Evolutionary conservation across 2,113 vertebrate species (phyloP).

Genomic region (Brevimyrus niger): DNA sequence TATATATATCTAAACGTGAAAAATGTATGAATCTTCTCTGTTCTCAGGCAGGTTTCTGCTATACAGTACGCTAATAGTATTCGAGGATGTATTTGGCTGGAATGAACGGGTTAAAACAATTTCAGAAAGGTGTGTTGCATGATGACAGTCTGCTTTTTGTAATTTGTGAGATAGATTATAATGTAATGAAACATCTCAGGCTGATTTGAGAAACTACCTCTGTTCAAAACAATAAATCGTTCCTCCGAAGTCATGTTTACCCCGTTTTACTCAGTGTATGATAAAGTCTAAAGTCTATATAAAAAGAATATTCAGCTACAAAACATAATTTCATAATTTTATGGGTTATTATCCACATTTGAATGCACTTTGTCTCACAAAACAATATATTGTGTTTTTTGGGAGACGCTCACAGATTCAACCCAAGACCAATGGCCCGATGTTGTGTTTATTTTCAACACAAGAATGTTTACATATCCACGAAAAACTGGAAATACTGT

Average conservation of each 20-base stretch:
- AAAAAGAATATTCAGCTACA: not conserved
- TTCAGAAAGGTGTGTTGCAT: not conserved
- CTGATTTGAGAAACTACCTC: not conserved
- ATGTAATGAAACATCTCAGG: not conserved
- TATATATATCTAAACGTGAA: no score
- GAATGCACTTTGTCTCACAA: not conserved
- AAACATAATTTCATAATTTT: not conserved
- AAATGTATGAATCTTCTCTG: not conserved
- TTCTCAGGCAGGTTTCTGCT: not conserved
- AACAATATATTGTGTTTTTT: not conserved
- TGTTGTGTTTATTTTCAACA: not conserved
- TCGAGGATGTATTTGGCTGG: not conserved
- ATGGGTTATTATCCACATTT: not conserved
- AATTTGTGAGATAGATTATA: not conserved
- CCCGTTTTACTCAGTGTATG: not conserved
- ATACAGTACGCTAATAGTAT: no score
- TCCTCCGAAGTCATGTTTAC: not conserved
- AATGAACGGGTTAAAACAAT: not conserved
- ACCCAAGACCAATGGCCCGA: not conserved
- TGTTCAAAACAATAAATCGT: not conserved
- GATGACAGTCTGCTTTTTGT: not conserved
- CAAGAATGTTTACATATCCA: not conserved
- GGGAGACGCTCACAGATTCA: not conserved
- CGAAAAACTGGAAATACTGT: not conserved
- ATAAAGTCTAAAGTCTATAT: no score